Evolutionary conservation across 2,888 invertebrate genomes (phyloP).

Genomic region (Scelioninae gen. 1): DNA sequence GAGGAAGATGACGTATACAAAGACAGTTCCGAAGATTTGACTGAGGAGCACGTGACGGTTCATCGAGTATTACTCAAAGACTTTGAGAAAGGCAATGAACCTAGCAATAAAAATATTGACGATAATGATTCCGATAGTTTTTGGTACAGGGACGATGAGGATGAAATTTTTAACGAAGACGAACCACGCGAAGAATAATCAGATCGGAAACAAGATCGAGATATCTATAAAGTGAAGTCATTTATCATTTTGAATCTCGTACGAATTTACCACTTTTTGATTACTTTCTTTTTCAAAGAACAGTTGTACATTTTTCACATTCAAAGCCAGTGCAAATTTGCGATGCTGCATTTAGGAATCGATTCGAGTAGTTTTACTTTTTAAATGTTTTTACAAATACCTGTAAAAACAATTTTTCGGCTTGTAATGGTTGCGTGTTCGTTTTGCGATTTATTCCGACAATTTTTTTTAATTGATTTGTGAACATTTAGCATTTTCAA

Average conservation of each 20-base stretch:
- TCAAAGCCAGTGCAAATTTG: slow-evolving; percentile 27
- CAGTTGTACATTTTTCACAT: not conserved
- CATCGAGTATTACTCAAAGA: not conserved
- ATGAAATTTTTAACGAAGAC: slow-evolving; percentile 71
- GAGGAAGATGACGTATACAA: slow-evolving; percentile 55
- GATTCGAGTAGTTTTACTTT: no score
- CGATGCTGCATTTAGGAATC: slow-evolving; percentile 48
- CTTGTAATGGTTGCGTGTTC: slow-evolving; percentile 13
- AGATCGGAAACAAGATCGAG: not conserved
- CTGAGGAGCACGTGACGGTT: slow-evolving; percentile 19
- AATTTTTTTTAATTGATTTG: not conserved
- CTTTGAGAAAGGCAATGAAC: slow-evolving; percentile 65
- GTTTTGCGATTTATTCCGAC: not conserved
- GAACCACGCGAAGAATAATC: slow-evolving; percentile 57
- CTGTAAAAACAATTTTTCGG: no score
- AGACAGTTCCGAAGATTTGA: slow-evolving; percentile 55
- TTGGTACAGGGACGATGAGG: slow-evolving; percentile 76
- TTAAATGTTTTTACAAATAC: no score
- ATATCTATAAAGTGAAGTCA: not conserved
- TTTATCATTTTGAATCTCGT: no score
- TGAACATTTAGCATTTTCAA: not conserved
- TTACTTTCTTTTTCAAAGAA: not conserved
- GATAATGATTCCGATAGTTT: slow-evolving; percentile 67
- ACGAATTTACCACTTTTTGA: slow-evolving; percentile 14
- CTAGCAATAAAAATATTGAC: slow-evolving; percentile 52